A percentile compares a stretch with the other conserved stretches of the same genome.
These are phyloP conservation scores for Trididemnum nubilum DNA, from an alignment of 23 tunicate species.

Conservation along the genomic window DNA sequence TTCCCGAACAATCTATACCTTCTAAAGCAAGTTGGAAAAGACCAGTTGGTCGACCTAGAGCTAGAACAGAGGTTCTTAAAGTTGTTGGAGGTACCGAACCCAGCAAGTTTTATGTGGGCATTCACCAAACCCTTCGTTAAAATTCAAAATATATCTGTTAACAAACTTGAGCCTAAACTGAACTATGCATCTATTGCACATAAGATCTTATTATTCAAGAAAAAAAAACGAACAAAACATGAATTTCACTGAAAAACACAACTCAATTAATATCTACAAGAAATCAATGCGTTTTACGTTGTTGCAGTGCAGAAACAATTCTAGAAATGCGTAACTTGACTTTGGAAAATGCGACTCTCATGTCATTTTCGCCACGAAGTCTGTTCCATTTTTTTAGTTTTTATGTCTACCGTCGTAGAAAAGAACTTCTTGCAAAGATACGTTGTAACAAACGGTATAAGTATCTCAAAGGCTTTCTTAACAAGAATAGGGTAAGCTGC, in stretches of 20 bases:
- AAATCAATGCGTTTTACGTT: conserved; percentile 39
- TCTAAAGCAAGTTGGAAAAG: too few relatives aligned
- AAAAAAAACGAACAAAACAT: too few relatives aligned
- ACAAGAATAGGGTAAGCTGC: conserved; percentile 28
- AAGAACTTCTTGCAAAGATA: conserved; percentile 44
- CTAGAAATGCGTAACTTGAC: conserved; percentile 61
- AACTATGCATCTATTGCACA: too few relatives aligned
- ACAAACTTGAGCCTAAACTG: too few relatives aligned
- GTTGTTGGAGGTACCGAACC: conserved; percentile 28
- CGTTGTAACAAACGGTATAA: conserved; percentile 43
- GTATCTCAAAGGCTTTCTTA: conserved; percentile 58
- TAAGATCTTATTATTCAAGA: too few relatives aligned
- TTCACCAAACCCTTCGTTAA: too few relatives aligned
- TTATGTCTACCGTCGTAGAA: conserved; percentile 29
- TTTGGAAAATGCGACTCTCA: conserved; percentile 53
- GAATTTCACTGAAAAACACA: conserved; percentile 40
- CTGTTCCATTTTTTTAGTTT: conserved; percentile 36
- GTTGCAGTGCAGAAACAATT: conserved; percentile 38
- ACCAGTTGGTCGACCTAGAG: too few relatives aligned
- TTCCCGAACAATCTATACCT: not conserved
- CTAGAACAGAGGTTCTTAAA: not conserved
- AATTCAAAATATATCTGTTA: too few relatives aligned
- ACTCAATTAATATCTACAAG: conserved; percentile 38
- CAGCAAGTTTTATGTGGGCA: too few relatives aligned
- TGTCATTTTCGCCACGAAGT: conserved; percentile 37